Evolutionary conservation across 2,113 vertebrate genomes (phyloP), one percentile per base, ranked within the genome.

Genomic region (Ailuropoda melanoleuca): DNA sequence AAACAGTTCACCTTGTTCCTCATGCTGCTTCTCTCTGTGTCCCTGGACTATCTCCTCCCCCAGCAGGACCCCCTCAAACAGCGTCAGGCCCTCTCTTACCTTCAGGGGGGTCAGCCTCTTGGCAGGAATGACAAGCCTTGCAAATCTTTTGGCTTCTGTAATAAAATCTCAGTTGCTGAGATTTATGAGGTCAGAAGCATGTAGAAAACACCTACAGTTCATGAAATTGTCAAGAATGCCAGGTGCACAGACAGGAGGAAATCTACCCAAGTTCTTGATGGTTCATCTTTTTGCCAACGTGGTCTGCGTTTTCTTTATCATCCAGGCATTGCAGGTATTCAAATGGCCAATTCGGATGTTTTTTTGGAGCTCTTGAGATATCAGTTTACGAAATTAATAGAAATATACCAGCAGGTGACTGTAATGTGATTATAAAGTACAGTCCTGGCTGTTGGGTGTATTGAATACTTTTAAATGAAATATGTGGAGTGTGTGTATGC

Each of bases 391-490:
- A 97, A 97, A 97, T 98, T 98, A 97, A 98, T 97, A 97, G 94
- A 96, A 97, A 96, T 96, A 92, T 96, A 97, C 80, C 97, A 98
- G 97, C 95, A 98, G 97, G 98, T 98, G 96, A 97, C 95, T 97
- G 77, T 96, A 96, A 97, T 95, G 97, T 97, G 97, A 98, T 98
- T 98, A 98, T 98, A 96, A 98, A 98, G 98, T 97, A 94, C 62
- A 97, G 96, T 97, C 93, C 96, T 97, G 97, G 97, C 97, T 97
- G 95, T 97, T 97, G 97, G 92, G 81, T 96, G 64, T 97, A 97
- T 96, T 98, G 96, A 97, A 98, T 98, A 98, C 97, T 96, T 95
- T 96, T 96, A 95, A 98, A 98, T 97, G 96, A 98, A 98, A 97
- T 98, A 98, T 98, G 96, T 93, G 88, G 97, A 19, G 77, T 97